A percentile compares a stretch with the other conserved stretches of the same genome.
Conservation (phyloP, 2,888 invertebrate genomes). For the Neoscelio sp. region DNA sequence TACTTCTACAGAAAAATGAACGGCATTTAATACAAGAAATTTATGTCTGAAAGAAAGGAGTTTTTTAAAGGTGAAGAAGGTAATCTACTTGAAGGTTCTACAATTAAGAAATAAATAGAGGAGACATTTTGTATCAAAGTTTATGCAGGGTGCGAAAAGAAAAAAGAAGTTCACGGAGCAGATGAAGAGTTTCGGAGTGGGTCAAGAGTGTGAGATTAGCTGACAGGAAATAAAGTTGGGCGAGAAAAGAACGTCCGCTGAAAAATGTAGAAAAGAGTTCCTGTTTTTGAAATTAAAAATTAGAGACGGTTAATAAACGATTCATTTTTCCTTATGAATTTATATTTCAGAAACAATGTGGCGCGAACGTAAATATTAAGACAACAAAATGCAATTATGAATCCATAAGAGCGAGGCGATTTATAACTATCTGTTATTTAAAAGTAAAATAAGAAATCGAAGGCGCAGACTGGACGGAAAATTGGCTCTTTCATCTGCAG, state of each 20-base stretch:
- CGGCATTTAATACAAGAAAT: conserved; percentile 48
- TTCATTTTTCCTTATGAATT: conserved; percentile 9
- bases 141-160: conserved; percentile 40
- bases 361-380: conserved; percentile 7
- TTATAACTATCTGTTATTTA: conserved; percentile 33
- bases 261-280: background rate
- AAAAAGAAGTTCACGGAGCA: conserved; percentile 35
- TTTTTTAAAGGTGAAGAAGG: conserved; percentile 43
- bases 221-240: conserved; percentile 32
- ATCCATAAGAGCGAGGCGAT: conserved; percentile 16
- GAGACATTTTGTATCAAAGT: conserved; percentile 53
- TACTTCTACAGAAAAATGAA: conserved; percentile 38
- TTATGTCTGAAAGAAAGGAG: conserved; percentile 37
- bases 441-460: conserved; percentile 29
- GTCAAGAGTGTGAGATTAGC: background rate
- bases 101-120: conserved; percentile 53
- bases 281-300: background rate
- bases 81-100: conserved; percentile 54
- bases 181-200: conserved; percentile 32
- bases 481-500: conserved; percentile 56
- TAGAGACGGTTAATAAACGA: too few species aligned
- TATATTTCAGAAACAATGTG: too few species aligned
- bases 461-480: conserved; percentile 25
- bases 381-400: conserved; percentile 1
- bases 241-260: background rate